A percentile compares a stretch with the other conserved stretches of the same genome.
Evolutionary conservation across 2,797 vertebrate species (phyloP).

Genomic region (Phyllotis vaccarum): DNA sequence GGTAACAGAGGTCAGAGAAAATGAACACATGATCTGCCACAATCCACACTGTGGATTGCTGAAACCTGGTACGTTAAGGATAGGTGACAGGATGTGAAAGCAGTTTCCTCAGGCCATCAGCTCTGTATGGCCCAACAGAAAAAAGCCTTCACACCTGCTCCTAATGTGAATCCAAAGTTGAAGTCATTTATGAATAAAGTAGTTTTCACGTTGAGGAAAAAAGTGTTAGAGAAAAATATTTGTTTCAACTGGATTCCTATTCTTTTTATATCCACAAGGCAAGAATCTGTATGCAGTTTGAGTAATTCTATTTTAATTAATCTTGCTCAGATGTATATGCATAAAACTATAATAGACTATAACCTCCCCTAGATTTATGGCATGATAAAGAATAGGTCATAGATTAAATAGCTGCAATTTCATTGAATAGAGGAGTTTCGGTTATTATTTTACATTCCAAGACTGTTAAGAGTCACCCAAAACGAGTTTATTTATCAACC

Average conservation of each 20-base stretch:
- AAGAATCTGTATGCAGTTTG: background rate
- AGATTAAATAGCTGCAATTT: background rate
- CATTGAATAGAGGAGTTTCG: background rate
- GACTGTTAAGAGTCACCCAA: background rate
- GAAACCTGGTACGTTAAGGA: background rate
- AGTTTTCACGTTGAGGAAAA: background rate
- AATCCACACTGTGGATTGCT: background rate
- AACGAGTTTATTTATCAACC: background rate
- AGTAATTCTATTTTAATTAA: background rate
- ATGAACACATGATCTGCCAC: background rate
- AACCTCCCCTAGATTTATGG: background rate
- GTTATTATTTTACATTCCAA: background rate
- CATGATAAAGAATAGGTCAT: background rate
- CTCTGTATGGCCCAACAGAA: background rate
- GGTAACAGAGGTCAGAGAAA: slow-evolving; percentile 17
- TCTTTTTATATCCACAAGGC: slow-evolving; percentile 8
- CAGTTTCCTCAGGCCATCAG: background rate
- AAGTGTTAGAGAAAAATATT: background rate
- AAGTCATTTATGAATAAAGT: slow-evolving; percentile 43
- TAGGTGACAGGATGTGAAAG: background rate
- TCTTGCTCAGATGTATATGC: background rate
- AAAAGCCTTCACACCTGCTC: background rate
- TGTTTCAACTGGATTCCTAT: slow-evolving; percentile 29
- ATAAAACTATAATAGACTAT: background rate
- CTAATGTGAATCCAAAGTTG: background rate